Percentiles rank a stretch among this genome's conserved stretches.
Conservation (phyloP, 2,113 vertebrate genomes). For the Prionailurus bengalensis region DNA sequence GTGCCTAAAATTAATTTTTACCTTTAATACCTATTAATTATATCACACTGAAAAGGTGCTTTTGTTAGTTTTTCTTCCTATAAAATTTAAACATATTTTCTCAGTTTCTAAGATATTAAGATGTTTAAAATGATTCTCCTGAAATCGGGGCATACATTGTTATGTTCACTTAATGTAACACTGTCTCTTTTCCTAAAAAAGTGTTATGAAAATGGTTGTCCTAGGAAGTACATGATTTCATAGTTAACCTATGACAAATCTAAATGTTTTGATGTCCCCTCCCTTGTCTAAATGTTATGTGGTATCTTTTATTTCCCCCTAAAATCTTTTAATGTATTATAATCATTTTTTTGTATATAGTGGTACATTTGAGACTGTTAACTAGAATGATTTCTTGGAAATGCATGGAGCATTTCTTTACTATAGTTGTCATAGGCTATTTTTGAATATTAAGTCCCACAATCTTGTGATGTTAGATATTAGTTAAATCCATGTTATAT, state of each 20-base stretch:
- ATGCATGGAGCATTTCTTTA: background rate
- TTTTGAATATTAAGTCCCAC: constrained; percentile 23
- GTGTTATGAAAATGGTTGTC: background rate
- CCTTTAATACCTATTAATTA: background rate
- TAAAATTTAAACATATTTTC: background rate
- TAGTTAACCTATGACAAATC: constrained; percentile 4
- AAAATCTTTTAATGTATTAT: background rate
- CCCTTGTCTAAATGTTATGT: background rate
- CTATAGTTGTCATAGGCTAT: background rate
- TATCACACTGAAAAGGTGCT: background rate
- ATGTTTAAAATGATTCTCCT: background rate
- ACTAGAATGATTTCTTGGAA: constrained; percentile 37
- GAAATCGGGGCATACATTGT: background rate
- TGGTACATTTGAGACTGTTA: background rate
- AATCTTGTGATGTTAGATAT: background rate
- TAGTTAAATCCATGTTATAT: constrained; percentile 37
- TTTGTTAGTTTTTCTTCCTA: background rate
- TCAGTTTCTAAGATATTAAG: constrained; percentile 3
- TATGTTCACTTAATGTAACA: background rate
- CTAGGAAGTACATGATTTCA: background rate
- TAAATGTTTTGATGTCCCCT: background rate
- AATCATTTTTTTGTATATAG: background rate
- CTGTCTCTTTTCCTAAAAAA: background rate
- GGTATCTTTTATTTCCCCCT: background rate
- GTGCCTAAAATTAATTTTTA: background rate